These are phyloP conservation scores for Heliopora coerulea DNA, from an alignment of 92 coral and sea anemone genomes.

Conservation along the genomic window DNA sequence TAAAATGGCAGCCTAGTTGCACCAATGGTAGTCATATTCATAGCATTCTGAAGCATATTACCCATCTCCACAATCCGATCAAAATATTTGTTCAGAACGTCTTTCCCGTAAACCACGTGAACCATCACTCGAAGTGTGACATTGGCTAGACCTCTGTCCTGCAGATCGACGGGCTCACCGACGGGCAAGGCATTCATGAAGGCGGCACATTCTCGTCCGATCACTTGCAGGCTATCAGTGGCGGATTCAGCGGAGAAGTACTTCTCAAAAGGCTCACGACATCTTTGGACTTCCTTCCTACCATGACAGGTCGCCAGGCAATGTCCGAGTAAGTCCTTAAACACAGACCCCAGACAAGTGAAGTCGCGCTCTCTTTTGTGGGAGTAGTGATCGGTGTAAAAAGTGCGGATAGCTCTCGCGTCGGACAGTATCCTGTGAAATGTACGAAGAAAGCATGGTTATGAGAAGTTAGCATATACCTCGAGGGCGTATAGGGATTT, in stretches of 20 bases:
- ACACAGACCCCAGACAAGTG: slow-evolving; percentile 74
- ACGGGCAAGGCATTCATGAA: slow-evolving; percentile 59
- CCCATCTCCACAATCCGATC: slow-evolving; percentile 57
- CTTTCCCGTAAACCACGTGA: slow-evolving; percentile 74
- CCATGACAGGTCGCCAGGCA: slow-evolving; percentile 88
- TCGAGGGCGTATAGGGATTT: no score
- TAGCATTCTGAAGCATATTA: slow-evolving; percentile 55
- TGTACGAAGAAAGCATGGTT: not conserved
- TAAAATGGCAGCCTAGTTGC: slow-evolving; percentile 76
- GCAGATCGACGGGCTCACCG: slow-evolving; percentile 65
- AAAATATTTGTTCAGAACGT: slow-evolving; percentile 67
- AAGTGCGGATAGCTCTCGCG: slow-evolving; percentile 84
- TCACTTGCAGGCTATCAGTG: slow-evolving; percentile 50
- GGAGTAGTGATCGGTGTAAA: slow-evolving; percentile 87
- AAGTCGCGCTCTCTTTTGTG: slow-evolving; percentile 77
- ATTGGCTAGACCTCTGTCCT: slow-evolving; percentile 53
- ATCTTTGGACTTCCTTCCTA: slow-evolving; percentile 73
- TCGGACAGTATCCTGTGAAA: slow-evolving; percentile 65
- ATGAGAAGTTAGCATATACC: no score
- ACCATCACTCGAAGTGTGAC: slow-evolving; percentile 75
- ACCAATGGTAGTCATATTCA: slow-evolving; percentile 58
- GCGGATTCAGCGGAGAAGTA: slow-evolving; percentile 67
- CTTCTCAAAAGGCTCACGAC: slow-evolving; percentile 93
- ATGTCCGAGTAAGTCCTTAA: slow-evolving; percentile 66
- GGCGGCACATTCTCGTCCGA: slow-evolving; percentile 68